Evolutionary conservation across 1,140 invertebrate genomes (phyloP).

Genomic region (Adelges cooleyi): DNA sequence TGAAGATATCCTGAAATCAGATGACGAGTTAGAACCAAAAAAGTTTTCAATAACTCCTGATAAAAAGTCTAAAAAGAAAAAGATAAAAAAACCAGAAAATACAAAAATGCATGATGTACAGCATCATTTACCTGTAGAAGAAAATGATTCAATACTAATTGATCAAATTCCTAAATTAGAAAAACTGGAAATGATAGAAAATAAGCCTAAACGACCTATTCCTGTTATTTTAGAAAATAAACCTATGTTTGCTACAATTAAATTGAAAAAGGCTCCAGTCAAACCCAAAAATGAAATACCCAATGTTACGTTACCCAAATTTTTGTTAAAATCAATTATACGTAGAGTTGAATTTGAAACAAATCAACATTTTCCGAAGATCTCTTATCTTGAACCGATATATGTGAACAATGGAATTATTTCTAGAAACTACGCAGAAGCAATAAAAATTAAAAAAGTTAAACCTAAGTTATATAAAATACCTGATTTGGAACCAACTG

Average conservation of each 20-base stretch:
- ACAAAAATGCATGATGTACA: no score
- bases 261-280: slow-evolving; percentile 49
- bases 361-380: slow-evolving; percentile 31
- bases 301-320: slow-evolving; percentile 46
- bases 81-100: no score
- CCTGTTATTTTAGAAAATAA: slow-evolving; percentile 35
- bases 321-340: slow-evolving; percentile 53
- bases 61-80: no score
- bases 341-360: slow-evolving; percentile 42
- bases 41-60: no score
- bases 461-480: slow-evolving; percentile 40
- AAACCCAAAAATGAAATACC: slow-evolving; percentile 42
- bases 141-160: slow-evolving; percentile 33
- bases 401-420: slow-evolving; percentile 49
- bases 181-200: slow-evolving; percentile 33
- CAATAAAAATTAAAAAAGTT: slow-evolving; percentile 47
- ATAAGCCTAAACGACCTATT: slow-evolving; percentile 37
- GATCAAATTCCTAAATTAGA: slow-evolving; percentile 32
- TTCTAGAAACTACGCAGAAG: slow-evolving; percentile 57
- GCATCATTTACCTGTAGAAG: neutral
- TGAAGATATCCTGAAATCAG: no score
- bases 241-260: slow-evolving; percentile 49
- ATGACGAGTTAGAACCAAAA: no score
- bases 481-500: slow-evolving; percentile 36
- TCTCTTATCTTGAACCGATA: slow-evolving; percentile 1